Base-by-base conservation (phyloP, 2,888 invertebrate species). In the Apotomis betuletana region DNA sequence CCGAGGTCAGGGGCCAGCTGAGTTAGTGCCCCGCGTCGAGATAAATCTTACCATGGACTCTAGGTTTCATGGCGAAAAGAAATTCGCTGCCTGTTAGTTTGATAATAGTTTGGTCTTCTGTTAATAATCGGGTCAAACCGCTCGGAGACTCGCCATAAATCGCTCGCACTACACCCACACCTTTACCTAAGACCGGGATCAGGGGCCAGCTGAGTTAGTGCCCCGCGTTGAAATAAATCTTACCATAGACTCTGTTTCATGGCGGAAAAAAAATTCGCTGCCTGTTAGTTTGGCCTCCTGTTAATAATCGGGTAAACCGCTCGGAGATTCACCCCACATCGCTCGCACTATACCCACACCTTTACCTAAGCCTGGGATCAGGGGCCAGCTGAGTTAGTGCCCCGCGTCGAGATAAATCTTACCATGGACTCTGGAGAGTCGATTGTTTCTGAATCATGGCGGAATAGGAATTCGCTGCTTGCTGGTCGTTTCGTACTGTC, bases 31-130 rank as follows among this genome's bases (percentile, higher is more conserved):
- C 51, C n/a, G 15, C 38, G 51, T n/a, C 13, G 58, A 36, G 13
- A 59, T 67, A 67, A 67, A 67, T 67, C 65, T 57, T 15, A 9
- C 10, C 57, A 8, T n/a, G 65, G 65, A 65, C 65, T 65, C 65
- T 5, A 36, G 57, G 55, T 51, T 51, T 67, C 51, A 51, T 5
- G 5, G 5, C 5, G 44, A 2, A 44, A 44, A 57, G 46, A 13
- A 49, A 49, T 15, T 44, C 0, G 44, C 44, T 44, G 44, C 8
- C 8, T 5, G 44, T 2, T 44, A 6, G 8, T 5, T 44, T 15
- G 15, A 15, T 15, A 15, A 15, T 1, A 15, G 15, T 1, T 15
- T 0, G 15, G 0, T 15, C 15, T 15, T 15, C 15, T 15, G 15
- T 15, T 15, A 15, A 15, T 15, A 15, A 15, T 15, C 15, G 15